Conservation (phyloP, 2,888 invertebrate species). For the Acronicta aceris region DNA sequence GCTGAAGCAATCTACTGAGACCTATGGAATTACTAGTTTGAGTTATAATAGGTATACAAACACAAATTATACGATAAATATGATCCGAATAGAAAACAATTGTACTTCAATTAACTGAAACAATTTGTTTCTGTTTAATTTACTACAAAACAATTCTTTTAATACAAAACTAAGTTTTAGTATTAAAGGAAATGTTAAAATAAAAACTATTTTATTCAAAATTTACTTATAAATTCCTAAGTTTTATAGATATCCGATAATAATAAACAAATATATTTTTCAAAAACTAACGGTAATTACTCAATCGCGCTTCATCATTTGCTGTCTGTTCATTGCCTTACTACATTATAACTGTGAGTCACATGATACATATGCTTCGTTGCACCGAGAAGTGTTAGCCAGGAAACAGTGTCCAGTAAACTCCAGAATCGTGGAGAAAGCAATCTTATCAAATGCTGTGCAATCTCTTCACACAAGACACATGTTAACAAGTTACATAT, state of each 20-base stretch:
- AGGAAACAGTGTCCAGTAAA: constrained; percentile 12
- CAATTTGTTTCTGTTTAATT: too few relatives aligned
- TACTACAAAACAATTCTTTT: not conserved
- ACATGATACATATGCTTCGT: constrained; percentile 12
- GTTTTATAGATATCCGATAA: too few relatives aligned
- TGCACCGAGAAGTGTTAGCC: constrained; percentile 22
- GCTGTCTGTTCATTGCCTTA: constrained; percentile 7
- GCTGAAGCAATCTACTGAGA: constrained; percentile 1
- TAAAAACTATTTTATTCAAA: not conserved
- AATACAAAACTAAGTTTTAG: not conserved
- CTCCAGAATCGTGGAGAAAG: constrained; percentile 4
- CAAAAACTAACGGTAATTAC: not conserved
- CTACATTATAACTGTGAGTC: constrained; percentile 25
- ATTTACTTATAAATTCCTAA: too few relatives aligned
- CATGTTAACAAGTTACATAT: constrained; percentile 5
- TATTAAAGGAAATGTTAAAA: not conserved
- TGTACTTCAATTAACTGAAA: too few relatives aligned
- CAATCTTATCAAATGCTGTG: constrained; percentile 34
- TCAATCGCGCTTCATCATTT: constrained; percentile 5
- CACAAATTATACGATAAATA: not conserved
- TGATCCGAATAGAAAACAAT: not conserved
- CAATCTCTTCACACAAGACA: constrained; percentile 8
- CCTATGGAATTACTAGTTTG: not conserved
- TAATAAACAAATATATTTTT: too few relatives aligned
- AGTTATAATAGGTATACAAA: not conserved